Base-by-base conservation (phyloP, 2,888 invertebrate species). In the Malthinus flaveolus region DNA sequence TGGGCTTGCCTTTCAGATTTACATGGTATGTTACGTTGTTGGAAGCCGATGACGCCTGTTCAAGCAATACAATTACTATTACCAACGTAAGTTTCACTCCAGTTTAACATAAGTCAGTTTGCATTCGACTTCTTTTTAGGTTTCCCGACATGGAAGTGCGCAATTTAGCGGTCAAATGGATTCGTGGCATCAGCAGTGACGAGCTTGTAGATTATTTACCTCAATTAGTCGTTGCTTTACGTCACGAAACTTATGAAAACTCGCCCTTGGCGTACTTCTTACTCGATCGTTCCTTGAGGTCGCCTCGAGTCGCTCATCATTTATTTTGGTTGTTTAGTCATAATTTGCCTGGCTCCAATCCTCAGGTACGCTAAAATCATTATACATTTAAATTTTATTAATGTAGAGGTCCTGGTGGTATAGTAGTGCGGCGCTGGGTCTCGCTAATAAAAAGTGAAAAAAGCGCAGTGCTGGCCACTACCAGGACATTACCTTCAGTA, bases 271-370 rank as follows among this genome's bases (percentile, higher is more conserved):
- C 95, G 0, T 82, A 85, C 66, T 89, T 95, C 71, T 80, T 96
- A 47, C 78, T 96, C 12, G 90, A 93, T 61, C 86, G 94, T 60
- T 88, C 96, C 0, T 81, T 96, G 56, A 83, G 88, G 32, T 93
- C 94, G 10, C 93, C 97, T 0, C 85, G 95, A 51, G 91, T 98
- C 50, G 95, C 97, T 1, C 98, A 98, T 79, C 88, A 91, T 71
- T 83, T 98, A 68, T 98, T 97, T 78, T 99, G 98, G 98, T 82
- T 94, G 61, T 78, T 95, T 53, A 90, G 91, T 36, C 93, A 94
- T 72, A 88, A 89, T 36, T 80, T 94, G 64, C 93, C 93, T 0
- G 91, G 91, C 34, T 84, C 85, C 73, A 87, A 87, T 67, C 91
- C 92, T 15, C 93, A 93, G 82, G 92, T 91, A 80, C 39, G 13